Percentiles rank a stretch among this genome's conserved stretches.
Evolutionary conservation across 37 sponge, comb jelly and placozoan species (phyloP).

Genomic region (Lycopodina hypogea): DNA sequence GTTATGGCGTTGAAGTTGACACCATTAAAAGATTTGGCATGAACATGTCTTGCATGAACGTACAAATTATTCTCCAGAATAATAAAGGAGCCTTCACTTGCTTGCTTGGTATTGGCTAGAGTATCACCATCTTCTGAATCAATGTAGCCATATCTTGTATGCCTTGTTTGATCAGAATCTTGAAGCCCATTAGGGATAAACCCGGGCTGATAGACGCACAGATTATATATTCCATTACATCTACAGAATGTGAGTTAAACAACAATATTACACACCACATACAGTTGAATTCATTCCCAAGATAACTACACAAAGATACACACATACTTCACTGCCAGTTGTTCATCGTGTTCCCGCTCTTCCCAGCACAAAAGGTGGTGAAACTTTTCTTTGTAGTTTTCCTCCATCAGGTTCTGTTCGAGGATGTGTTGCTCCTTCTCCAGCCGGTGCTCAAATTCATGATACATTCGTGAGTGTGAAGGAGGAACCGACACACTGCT

Average conservation of each 20-base stretch:
- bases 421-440: background rate
- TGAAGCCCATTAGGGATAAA: slow-evolving; percentile 2
- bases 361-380: slow-evolving; percentile 78
- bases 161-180: background rate
- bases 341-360: slow-evolving; percentile 50
- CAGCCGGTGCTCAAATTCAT: slow-evolving; percentile 3
- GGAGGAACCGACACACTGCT: background rate
- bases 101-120: slow-evolving; percentile 45
- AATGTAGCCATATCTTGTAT: slow-evolving; percentile 24
- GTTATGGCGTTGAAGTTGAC: slow-evolving; percentile 1
- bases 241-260: slow-evolving; percentile 12
- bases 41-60: slow-evolving; percentile 5
- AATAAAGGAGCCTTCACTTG: slow-evolving; percentile 39
- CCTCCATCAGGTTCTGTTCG: slow-evolving; percentile 14
- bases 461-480: background rate
- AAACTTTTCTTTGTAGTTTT: slow-evolving; percentile 60
- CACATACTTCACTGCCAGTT: slow-evolving; percentile 41
- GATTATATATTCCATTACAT: slow-evolving; percentile 28
- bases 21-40: background rate
- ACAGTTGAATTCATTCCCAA: too few species aligned
- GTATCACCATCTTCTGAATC: slow-evolving; percentile 27
- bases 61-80: background rate
- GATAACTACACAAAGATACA: too few species aligned
- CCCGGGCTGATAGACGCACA: slow-evolving; percentile 2
- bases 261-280: background rate